These are phyloP conservation scores for Drosophila flavopinicola DNA, from an alignment of 2,888 invertebrate genomes.

Conservation along the genomic window DNA sequence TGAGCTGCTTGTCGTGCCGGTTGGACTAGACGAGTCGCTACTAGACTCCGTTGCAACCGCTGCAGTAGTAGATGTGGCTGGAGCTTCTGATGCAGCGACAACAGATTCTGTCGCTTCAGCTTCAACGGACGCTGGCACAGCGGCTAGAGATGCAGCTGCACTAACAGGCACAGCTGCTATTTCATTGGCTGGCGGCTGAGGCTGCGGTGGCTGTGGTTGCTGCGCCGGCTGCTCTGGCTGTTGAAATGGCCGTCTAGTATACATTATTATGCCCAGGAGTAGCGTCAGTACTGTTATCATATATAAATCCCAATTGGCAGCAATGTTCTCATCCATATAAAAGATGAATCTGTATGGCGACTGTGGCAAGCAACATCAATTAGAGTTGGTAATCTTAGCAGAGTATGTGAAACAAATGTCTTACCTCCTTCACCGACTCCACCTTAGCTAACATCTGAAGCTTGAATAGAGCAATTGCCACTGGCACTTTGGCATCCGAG, in stretches of 20 bases:
- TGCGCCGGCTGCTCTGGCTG: slow-evolving; percentile 58
- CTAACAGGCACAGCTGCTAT: slow-evolving; percentile 48
- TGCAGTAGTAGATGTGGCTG: slow-evolving; percentile 15
- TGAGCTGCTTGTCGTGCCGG: slow-evolving; percentile 73
- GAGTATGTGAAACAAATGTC: not conserved
- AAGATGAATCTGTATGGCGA: slow-evolving; percentile 88
- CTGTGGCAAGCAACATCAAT: slow-evolving; percentile 84
- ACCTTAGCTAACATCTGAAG: slow-evolving; percentile 90
- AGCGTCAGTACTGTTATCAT: slow-evolving; percentile 92
- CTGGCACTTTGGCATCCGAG: slow-evolving; percentile 96
- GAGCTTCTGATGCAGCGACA: slow-evolving; percentile 25
- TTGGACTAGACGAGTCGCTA: slow-evolving; percentile 32
- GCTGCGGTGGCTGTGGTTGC: slow-evolving; percentile 39
- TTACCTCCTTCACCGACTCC: slow-evolving; percentile 90
- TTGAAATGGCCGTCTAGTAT: slow-evolving; percentile 88
- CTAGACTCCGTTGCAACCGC: slow-evolving; percentile 17
- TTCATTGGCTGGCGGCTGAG: slow-evolving; percentile 41
- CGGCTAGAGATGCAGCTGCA: slow-evolving; percentile 30
- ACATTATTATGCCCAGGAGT: slow-evolving; percentile 92
- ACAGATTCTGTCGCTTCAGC: slow-evolving; percentile 17
- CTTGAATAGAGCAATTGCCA: slow-evolving; percentile 94
- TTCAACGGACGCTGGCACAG: slow-evolving; percentile 1
- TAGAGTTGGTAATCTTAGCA: not conserved
- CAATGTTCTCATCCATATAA: slow-evolving; percentile 89
- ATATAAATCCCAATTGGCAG: slow-evolving; percentile 97